Percentiles rank a stretch among this genome's conserved stretches.
Conservation (phyloP, 35 echinoderm and acorn worm genomes). For the Eucidaris tribuloides region DNA sequence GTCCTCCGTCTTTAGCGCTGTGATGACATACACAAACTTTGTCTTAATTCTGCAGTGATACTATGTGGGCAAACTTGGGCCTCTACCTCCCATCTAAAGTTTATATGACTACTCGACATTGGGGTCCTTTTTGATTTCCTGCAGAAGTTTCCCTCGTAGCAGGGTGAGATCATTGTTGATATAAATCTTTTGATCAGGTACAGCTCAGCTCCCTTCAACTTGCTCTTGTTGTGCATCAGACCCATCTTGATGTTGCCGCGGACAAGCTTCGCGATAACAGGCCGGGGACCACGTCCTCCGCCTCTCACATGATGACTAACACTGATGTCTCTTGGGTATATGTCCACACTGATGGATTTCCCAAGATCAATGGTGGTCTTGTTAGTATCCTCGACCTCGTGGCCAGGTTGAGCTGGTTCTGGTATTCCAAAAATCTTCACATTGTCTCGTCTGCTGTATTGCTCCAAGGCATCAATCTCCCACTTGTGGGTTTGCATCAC, state of each 20-base stretch:
- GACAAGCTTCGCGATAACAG: background rate
- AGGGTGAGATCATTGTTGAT: too few species aligned
- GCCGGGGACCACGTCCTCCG: background rate
- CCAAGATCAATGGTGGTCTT: background rate
- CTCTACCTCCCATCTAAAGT: too few species aligned
- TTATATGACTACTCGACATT: too few species aligned
- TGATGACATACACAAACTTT: too few species aligned
- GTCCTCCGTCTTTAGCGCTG: too few species aligned
- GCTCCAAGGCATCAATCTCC: slow-evolving; percentile 9
- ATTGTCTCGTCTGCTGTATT: background rate
- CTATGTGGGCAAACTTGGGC: too few species aligned
- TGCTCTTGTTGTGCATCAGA: background rate
- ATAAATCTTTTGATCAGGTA: too few species aligned
- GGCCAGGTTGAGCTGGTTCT: too few species aligned
- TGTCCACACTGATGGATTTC: background rate
- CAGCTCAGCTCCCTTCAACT: too few species aligned
- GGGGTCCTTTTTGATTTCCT: too few species aligned
- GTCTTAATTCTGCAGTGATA: too few species aligned
- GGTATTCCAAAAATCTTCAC: background rate
- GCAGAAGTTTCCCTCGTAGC: too few species aligned
- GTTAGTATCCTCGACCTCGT: slow-evolving; percentile 2
- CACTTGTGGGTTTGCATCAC: slow-evolving; percentile 1
- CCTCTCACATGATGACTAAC: background rate
- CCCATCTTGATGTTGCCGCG: background rate
- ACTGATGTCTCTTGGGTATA: slow-evolving; percentile 4